Percentiles rank a stretch among this genome's conserved stretches.
These are phyloP conservation scores for Engraulis encrasicolus DNA, from an alignment of 2,113 vertebrate species.

Conservation along the genomic window DNA sequence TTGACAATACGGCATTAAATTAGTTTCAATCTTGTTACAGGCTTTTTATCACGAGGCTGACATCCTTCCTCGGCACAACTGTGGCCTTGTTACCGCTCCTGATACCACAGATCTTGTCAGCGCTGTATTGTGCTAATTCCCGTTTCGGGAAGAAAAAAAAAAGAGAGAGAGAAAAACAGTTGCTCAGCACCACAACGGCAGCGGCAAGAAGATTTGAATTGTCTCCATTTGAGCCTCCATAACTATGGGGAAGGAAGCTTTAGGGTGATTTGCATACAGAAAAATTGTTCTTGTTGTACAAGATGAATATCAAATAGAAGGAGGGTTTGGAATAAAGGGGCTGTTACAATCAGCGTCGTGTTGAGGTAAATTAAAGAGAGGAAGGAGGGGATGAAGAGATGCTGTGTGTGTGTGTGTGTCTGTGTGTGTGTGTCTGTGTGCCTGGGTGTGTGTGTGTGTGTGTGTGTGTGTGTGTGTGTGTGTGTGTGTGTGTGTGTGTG, in stretches of 20 bases:
- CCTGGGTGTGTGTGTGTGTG: background rate
- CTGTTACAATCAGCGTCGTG: background rate
- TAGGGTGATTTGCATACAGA: background rate
- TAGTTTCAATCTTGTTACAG: constrained; percentile 53
- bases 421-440: background rate
- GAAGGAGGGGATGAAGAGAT: background rate
- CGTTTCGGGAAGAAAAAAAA: background rate
- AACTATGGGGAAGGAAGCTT: background rate
- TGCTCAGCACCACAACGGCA: background rate
- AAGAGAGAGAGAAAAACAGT: too few species aligned
- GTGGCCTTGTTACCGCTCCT: constrained; percentile 28
- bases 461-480: background rate
- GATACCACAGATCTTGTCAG: background rate
- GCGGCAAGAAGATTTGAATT: background rate
- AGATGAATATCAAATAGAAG: background rate
- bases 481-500: background rate
- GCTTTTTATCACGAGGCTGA: constrained; percentile 50
- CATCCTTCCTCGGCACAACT: constrained; percentile 38
- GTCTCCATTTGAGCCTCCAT: background rate
- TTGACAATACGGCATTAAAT: constrained; percentile 47
- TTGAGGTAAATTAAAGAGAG: background rate
- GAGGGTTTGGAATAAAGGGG: background rate
- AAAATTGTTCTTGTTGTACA: background rate
- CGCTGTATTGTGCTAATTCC: constrained; percentile 25
- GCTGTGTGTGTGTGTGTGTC: constrained; percentile 11